Evolutionary conservation across 2,113 vertebrate genomes (phyloP).

Genomic region (Capra hircus): DNA sequence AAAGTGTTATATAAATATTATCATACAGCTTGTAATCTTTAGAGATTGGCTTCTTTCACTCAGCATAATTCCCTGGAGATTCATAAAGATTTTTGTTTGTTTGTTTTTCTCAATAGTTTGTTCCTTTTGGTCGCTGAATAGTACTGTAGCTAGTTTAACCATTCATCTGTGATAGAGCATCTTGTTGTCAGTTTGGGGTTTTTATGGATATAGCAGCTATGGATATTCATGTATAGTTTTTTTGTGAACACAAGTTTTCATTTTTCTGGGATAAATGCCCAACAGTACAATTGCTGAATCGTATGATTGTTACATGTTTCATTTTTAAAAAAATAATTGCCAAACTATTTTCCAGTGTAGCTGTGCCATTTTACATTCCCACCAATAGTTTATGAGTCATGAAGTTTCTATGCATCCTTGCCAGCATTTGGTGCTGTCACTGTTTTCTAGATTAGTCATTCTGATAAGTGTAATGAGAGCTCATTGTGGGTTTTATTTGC

Average conservation of each 20-base stretch:
- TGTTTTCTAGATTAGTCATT: not conserved
- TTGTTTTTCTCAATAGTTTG: not conserved
- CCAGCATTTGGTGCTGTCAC: not conserved
- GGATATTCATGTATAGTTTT: not conserved
- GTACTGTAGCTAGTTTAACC: not conserved
- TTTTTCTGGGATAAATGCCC: slow-evolving; percentile 40
- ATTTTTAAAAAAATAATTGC: slow-evolving; percentile 6
- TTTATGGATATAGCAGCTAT: not conserved
- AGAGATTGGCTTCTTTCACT: not conserved
- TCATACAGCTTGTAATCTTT: not conserved
- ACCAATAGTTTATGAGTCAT: not conserved
- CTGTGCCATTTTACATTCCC: not conserved
- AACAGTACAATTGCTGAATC: slow-evolving; percentile 13
- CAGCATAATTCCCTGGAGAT: not conserved
- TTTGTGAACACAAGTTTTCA: not conserved
- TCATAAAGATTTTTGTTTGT: not conserved
- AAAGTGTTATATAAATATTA: not conserved
- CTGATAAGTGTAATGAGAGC: not conserved
- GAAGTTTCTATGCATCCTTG: not conserved
- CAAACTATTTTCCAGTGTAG: slow-evolving; percentile 18
- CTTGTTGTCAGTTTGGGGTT: not conserved
- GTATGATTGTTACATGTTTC: slow-evolving; percentile 15
- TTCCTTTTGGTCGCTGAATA: not conserved
- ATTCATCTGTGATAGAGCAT: not conserved
- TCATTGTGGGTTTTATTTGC: not conserved